Evolutionary conservation across 2,113 vertebrate species (phyloP).

Genomic region (Alouatta palliata): DNA sequence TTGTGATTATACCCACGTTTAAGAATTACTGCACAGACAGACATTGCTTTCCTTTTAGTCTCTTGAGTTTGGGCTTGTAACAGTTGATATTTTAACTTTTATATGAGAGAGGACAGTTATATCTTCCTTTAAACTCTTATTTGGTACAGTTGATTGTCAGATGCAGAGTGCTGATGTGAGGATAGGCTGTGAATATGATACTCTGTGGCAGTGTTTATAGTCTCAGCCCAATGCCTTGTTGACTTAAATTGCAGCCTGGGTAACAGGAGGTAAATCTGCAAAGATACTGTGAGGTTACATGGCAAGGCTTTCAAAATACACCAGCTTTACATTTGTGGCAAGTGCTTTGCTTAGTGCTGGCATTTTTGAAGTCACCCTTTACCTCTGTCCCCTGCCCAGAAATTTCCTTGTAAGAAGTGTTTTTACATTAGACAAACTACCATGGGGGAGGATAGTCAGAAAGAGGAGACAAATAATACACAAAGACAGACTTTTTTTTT

Average conservation of each 20-base stretch:
- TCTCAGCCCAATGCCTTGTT: background rate
- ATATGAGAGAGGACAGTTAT: background rate
- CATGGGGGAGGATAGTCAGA: background rate
- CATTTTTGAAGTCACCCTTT: conserved; percentile 6
- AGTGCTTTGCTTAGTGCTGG: background rate
- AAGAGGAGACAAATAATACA: background rate
- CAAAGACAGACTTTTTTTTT: background rate
- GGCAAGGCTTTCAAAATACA: background rate
- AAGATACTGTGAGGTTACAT: background rate
- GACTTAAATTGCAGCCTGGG: background rate
- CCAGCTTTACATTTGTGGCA: background rate
- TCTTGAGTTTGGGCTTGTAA: background rate
- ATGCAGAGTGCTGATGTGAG: background rate
- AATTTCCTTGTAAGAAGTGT: background rate
- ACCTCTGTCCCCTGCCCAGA: background rate
- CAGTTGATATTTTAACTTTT: conserved; percentile 20
- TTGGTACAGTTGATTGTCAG: background rate
- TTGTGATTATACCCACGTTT: background rate
- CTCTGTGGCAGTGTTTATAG: background rate
- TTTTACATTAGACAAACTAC: background rate
- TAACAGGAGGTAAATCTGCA: conserved; percentile 3
- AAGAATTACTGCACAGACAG: too few species aligned
- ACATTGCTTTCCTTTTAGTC: background rate
- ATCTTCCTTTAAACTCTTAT: background rate
- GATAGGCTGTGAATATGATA: background rate